These are phyloP conservation scores for Malacoraja senta DNA, from an alignment of 2,797 vertebrate genomes.

Conservation along the genomic window DNA sequence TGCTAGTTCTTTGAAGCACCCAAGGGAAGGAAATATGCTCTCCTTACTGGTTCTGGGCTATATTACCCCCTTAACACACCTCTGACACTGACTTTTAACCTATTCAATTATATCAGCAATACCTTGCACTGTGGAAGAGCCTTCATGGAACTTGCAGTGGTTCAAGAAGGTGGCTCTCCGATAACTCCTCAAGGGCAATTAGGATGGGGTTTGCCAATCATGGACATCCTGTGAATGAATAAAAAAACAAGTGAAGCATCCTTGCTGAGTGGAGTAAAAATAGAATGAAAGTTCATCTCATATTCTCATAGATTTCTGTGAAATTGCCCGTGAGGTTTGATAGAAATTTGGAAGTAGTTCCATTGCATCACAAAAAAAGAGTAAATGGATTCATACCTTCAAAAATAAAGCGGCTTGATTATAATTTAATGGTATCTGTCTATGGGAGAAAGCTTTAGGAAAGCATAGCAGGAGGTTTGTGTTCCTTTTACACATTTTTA, in stretches of 20 bases:
- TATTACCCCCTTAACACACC: too few species aligned
- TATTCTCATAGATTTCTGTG: conserved; percentile 12
- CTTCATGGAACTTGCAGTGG: too few species aligned
- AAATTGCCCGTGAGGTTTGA: not conserved
- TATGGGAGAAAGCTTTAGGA: not conserved
- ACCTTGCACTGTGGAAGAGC: too few species aligned
- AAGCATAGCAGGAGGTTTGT: not conserved
- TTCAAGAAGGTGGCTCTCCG: too few species aligned
- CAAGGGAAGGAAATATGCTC: too few species aligned
- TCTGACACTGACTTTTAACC: too few species aligned
- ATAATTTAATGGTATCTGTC: not conserved
- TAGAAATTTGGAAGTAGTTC: not conserved
- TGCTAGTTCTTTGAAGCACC: too few species aligned
- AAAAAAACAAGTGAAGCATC: not conserved
- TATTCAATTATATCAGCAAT: too few species aligned
- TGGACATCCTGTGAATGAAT: too few species aligned
- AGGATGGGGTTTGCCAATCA: too few species aligned
- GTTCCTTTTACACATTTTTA: not conserved
- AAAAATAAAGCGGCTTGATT: not conserved
- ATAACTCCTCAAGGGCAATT: too few species aligned
- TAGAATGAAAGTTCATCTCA: not conserved
- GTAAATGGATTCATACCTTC: not conserved
- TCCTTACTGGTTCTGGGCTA: too few species aligned
- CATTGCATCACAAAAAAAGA: not conserved
- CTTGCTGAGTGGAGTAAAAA: not conserved